A percentile compares a stretch with the other conserved stretches of the same genome.
Conservation (phyloP, 2,797 vertebrate genomes). For the Heteromormyrus szaboi region DNA sequence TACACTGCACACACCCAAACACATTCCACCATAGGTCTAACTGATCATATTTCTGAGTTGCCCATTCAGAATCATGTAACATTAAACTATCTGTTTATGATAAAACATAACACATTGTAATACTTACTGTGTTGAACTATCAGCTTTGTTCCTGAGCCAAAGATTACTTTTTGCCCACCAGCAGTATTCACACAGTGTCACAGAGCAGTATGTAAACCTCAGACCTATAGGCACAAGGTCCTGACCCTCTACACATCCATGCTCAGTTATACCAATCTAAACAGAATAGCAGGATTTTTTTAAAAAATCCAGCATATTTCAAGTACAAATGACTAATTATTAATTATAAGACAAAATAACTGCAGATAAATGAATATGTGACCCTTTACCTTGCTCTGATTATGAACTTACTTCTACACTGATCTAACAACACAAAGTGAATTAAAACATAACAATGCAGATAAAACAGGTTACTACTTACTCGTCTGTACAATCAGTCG, state of each 20-base stretch:
- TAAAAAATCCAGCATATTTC: not conserved
- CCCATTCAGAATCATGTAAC: not conserved
- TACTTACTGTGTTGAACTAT: conserved; percentile 11
- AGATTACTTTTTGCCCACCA: not conserved
- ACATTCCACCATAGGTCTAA: not conserved
- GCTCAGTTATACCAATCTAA: not conserved
- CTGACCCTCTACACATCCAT: not conserved
- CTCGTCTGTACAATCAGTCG: not conserved
- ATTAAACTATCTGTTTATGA: not conserved
- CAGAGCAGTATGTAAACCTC: not conserved
- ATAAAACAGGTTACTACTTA: not conserved
- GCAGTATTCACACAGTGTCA: not conserved
- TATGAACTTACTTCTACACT: not conserved
- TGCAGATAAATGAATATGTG: not conserved
- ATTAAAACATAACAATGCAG: not conserved
- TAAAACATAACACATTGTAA: not conserved
- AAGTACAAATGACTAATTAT: not conserved
- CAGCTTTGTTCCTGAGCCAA: conserved; percentile 20
- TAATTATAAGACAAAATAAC: not conserved
- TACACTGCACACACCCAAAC: not conserved
- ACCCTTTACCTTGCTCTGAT: not conserved
- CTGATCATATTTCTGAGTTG: not conserved
- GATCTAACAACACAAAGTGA: conserved; percentile 12
- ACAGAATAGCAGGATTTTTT: not conserved
- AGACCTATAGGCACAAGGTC: not conserved